Evolutionary conservation across 2,113 vertebrate genomes (phyloP), one percentile per base, ranked within the genome.

Genomic region (Calidris pygmaea): DNA sequence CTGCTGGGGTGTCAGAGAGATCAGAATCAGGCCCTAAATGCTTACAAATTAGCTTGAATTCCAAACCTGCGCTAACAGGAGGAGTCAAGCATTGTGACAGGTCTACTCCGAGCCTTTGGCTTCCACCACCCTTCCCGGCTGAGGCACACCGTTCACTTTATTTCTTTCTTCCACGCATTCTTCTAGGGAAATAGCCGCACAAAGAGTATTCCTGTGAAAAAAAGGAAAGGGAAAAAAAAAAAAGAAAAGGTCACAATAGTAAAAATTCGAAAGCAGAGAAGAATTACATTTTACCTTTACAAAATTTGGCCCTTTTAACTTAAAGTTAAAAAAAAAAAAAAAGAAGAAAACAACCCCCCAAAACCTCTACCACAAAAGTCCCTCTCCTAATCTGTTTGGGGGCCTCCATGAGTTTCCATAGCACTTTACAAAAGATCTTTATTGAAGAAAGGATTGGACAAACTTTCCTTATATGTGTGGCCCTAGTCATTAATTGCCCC

Each of bases 391-490:
- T 97, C 97, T 97, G 96, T 96, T 96, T 96, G 96, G 95, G 95
- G 97, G 96, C 95, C 97, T 94, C 96, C 93, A 95, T 78, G 96
- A 98, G 97, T 97, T 98, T 98, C 97, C 97, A 97, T 96, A 98
- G 97, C 97, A 96, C 96, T 98, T 98, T 97, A 98, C 97, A 98
- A 97, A 98, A 98, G 98, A 96, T 96, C 97, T 97, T 97, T 98
- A 97, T 94, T 97, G 97, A 98, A 97, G 95, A 95, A 98, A 96
- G 95, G 97, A 97, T 96, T 93, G 97, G 97, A 97, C 97, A 98
- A 98, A 98, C 97, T 97, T 98, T 97, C 93, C 97, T 98, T 98
- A 97, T 98, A 98, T 98, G 97, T 97, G 97, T 98, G 97, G 97
- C 97, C 98, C 97, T 95, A 95, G 97, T 95, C 97, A 97, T 98